Conservation (phyloP, 2,797 vertebrate species). For the Gymnoscopelus microlampas region DNA sequence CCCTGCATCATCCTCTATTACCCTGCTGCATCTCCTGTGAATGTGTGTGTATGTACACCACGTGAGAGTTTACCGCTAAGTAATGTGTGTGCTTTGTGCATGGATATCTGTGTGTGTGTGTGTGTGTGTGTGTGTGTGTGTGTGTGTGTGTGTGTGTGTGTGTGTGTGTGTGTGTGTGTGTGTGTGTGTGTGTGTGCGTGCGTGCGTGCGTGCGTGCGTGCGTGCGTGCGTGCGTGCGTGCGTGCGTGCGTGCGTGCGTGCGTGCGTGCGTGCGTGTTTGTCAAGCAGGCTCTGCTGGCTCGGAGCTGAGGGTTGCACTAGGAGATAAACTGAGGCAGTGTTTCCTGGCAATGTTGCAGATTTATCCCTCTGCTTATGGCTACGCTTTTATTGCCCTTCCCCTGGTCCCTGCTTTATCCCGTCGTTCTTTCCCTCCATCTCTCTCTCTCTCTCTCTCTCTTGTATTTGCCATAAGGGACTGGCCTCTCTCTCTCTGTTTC, state of each 20-base stretch:
- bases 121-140: constrained; percentile 17
- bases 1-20: constrained; percentile 29
- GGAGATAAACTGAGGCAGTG: constrained; percentile 70
- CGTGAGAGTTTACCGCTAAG: too few relatives aligned
- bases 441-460: neutral
- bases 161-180: constrained; percentile 34
- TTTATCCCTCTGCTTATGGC: constrained; percentile 77
- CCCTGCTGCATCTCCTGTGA: constrained; percentile 36
- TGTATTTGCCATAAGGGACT: too few relatives aligned
- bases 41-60: constrained; percentile 3
- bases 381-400: constrained; percentile 72
- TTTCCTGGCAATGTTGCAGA: constrained; percentile 72
- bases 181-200: constrained; percentile 16
- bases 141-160: constrained; percentile 19
- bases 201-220: neutral
- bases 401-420: constrained; percentile 51
- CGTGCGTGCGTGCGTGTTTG: constrained; percentile 6
- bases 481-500: constrained; percentile 1
- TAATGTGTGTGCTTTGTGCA: neutral
- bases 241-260: constrained; percentile 10
- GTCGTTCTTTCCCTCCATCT: constrained; percentile 25
- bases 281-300: too few relatives aligned
- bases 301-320: constrained; percentile 40
- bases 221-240: neutral
- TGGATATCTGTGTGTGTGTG: constrained; percentile 16